Percentiles rank a stretch among this genome's conserved stretches.
phyloP scores from a whole-genome alignment of 2,888 invertebrate genomes.

The Nineta flava region DNA sequence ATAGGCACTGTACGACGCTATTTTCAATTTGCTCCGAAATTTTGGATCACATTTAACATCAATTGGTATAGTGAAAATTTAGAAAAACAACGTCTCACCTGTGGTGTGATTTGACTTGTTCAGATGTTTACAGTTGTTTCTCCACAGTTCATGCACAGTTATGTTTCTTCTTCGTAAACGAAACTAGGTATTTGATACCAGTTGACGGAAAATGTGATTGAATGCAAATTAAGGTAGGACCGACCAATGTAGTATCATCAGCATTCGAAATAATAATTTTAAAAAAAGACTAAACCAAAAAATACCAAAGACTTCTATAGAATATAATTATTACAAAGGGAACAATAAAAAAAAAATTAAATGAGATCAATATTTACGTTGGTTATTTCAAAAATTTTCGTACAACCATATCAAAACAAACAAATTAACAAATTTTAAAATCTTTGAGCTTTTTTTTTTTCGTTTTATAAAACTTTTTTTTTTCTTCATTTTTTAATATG shows the following conservation, averaged over 20 bases:
- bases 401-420: conserved; percentile 3
- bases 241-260: too few relatives aligned
- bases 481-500: too few relatives aligned
- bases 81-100: too few relatives aligned
- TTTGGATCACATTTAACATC: too few relatives aligned
- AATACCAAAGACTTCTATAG: not conserved
- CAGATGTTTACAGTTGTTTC: too few relatives aligned
- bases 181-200: too few relatives aligned
- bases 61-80: too few relatives aligned
- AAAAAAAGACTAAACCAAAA: not conserved
- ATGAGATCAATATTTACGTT: conserved; percentile 1
- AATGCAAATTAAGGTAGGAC: not conserved
- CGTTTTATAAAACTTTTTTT: not conserved
- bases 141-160: too few relatives aligned
- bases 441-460: conserved; percentile 1
- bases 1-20: not conserved
- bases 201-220: not conserved
- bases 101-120: too few relatives aligned
- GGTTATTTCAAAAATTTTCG: conserved; percentile 1
- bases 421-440: not conserved
- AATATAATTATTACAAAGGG: not conserved
- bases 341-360: not conserved
- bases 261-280: too few relatives aligned
- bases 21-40: not conserved
- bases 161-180: too few relatives aligned